phyloP scores from a whole-genome alignment of 92 coral and sea anemone genomes.

The Meandrina meandrites region DNA sequence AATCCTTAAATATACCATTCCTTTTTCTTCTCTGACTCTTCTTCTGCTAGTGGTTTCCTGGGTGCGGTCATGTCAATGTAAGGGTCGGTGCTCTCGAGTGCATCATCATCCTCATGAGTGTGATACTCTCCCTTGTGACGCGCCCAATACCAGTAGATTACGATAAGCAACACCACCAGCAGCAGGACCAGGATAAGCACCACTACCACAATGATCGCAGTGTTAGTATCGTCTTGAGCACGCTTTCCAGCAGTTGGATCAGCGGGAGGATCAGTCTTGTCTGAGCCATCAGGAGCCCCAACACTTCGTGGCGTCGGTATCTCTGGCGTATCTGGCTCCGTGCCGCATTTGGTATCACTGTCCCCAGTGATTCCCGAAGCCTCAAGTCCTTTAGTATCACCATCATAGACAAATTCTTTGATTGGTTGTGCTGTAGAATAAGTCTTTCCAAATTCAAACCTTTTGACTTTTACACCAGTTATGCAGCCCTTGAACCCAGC shows the following conservation, averaged over 20 bases:
- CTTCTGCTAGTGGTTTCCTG: slow-evolving; percentile 50
- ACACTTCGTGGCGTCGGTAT: slow-evolving; percentile 72
- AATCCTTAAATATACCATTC: slow-evolving; percentile 81
- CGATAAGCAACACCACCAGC: slow-evolving; percentile 61
- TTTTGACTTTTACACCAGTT: slow-evolving; percentile 80
- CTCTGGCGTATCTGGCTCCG: slow-evolving; percentile 47
- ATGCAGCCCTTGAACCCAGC: slow-evolving; percentile 75
- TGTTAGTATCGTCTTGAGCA: slow-evolving; percentile 43
- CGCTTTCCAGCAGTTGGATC: slow-evolving; percentile 36
- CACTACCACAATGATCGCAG: slow-evolving; percentile 75
- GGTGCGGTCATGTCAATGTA: slow-evolving; percentile 65
- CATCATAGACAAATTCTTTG: slow-evolving; percentile 56
- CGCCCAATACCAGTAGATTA: slow-evolving; percentile 88
- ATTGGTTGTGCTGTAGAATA: slow-evolving; percentile 67
- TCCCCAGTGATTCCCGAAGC: not conserved
- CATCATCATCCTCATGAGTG: slow-evolving; percentile 85
- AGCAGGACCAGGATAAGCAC: slow-evolving; percentile 73
- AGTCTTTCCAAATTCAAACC: slow-evolving; percentile 32
- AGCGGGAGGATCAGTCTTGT: slow-evolving; percentile 7
- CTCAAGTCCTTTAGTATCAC: slow-evolving; percentile 12
- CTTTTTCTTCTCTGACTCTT: slow-evolving; percentile 65
- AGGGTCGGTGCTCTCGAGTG: slow-evolving; percentile 60
- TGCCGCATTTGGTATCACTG: slow-evolving; percentile 63
- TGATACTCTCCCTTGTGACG: slow-evolving; percentile 93
- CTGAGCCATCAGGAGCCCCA: slow-evolving; percentile 17